phyloP scores from a whole-genome alignment of 2,888 invertebrate genomes.

The Aethes cnicana region DNA sequence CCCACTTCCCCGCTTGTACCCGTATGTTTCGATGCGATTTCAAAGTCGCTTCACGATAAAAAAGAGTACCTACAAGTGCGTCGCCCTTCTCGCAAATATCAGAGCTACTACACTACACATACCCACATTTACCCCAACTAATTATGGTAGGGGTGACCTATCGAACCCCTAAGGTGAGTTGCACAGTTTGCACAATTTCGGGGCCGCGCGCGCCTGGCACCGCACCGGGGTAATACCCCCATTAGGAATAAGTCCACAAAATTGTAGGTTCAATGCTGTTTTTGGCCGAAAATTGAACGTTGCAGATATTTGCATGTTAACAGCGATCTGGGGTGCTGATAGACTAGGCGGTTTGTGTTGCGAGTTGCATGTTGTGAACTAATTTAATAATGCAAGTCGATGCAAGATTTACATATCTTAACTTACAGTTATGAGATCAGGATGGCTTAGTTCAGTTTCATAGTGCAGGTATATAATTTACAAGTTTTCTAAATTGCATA shows the following conservation, averaged over 20 bases:
- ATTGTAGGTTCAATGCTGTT: constrained; percentile 27
- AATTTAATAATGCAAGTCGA: no score
- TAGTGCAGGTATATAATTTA: no score
- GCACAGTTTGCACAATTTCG: constrained; percentile 56
- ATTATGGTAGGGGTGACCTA: constrained; percentile 29
- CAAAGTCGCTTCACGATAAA: no score
- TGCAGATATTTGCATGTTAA: constrained; percentile 18
- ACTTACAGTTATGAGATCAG: no score
- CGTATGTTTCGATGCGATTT: no score
- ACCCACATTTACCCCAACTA: constrained; percentile 9
- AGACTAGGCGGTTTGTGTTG: background rate
- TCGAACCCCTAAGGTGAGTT: constrained; percentile 34
- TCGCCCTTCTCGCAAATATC: background rate
- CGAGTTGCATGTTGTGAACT: background rate
- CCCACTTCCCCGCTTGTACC: no score
- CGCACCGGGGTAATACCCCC: constrained; percentile 33
- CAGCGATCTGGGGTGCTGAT: background rate
- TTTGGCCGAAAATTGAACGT: constrained; percentile 23
- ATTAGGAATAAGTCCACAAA: constrained; percentile 26
- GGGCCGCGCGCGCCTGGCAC: constrained; percentile 57
- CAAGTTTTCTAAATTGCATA: no score
- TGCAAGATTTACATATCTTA: no score
- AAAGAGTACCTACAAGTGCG: no score
- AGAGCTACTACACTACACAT: constrained; percentile 6
- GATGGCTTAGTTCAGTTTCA: no score